These are phyloP conservation scores for Endomychus coccineus DNA, from an alignment of 2,888 invertebrate species.

Conservation along the genomic window DNA sequence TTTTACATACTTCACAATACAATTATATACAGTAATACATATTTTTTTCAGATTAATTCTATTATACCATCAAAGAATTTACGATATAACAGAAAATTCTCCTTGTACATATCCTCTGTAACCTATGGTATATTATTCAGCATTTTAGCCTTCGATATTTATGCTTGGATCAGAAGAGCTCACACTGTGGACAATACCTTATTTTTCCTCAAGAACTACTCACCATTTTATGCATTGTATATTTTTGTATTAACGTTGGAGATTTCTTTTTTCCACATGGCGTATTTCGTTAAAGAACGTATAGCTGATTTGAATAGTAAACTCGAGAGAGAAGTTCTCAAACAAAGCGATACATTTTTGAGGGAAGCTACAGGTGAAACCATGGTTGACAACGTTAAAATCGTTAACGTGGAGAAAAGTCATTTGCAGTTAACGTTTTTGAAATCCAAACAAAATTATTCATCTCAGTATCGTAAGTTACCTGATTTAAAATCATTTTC, in stretches of 20 bases:
- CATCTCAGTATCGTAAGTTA: too few relatives aligned
- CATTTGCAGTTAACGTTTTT: too few relatives aligned
- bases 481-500: too few relatives aligned
- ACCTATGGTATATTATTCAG: conserved; percentile 5
- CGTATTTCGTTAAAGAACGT: conserved; percentile 11
- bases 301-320: conserved; percentile 2
- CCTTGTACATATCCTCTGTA: neutral
- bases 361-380: too few relatives aligned
- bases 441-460: too few relatives aligned
- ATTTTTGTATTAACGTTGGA: conserved; percentile 12
- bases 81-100: conserved; percentile 3
- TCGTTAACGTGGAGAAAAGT: too few relatives aligned
- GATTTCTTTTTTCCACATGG: conserved; percentile 9
- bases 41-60: conserved; percentile 9
- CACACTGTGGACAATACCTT: neutral
- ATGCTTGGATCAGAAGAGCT: conserved; percentile 6
- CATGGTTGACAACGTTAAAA: too few relatives aligned
- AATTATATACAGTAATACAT: too few relatives aligned
- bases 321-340: neutral
- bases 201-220: conserved; percentile 6
- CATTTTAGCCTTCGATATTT: conserved; percentile 8
- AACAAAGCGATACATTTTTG: too few relatives aligned
- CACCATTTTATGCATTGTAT: conserved; percentile 9
- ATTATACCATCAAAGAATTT: conserved; percentile 3
- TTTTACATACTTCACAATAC: too few relatives aligned